A percentile compares a stretch with the other conserved stretches of the same genome.
phyloP scores from a whole-genome alignment of 2,113 vertebrate genomes.

The Pseudonaja textilis region DNA sequence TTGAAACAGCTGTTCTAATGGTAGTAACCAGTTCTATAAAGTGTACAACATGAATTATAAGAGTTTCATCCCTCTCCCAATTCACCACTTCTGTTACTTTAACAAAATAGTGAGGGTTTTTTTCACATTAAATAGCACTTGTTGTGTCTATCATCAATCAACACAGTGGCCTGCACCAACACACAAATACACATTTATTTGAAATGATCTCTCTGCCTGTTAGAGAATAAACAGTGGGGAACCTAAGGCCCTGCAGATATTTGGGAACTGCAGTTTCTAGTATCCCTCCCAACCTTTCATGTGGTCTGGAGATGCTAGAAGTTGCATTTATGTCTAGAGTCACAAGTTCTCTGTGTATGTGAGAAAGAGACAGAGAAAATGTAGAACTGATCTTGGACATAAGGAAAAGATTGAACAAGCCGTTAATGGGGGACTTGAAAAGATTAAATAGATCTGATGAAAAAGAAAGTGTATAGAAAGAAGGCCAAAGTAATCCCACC shows the following conservation, averaged over 20 bases:
- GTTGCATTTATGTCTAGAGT: background rate
- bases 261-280: background rate
- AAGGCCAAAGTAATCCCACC: background rate
- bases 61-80: background rate
- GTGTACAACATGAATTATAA: background rate
- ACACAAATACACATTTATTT: background rate
- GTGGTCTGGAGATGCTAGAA: background rate
- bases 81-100: background rate
- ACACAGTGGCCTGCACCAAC: background rate
- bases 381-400: background rate
- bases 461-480: background rate
- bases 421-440: background rate
- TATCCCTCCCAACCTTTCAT: background rate
- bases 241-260: background rate
- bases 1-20: conserved; percentile 17
- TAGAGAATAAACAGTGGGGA: background rate
- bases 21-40: conserved; percentile 15
- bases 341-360: background rate
- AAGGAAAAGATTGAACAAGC: background rate
- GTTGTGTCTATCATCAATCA: background rate
- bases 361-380: background rate
- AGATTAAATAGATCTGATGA: background rate
- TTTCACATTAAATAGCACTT: background rate
- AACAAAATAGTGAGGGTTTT: background rate
- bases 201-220: background rate